Evolutionary conservation across 2,888 invertebrate species (phyloP), one percentile per base, ranked within the genome.

Genomic region (Mactromeris polynyma): DNA sequence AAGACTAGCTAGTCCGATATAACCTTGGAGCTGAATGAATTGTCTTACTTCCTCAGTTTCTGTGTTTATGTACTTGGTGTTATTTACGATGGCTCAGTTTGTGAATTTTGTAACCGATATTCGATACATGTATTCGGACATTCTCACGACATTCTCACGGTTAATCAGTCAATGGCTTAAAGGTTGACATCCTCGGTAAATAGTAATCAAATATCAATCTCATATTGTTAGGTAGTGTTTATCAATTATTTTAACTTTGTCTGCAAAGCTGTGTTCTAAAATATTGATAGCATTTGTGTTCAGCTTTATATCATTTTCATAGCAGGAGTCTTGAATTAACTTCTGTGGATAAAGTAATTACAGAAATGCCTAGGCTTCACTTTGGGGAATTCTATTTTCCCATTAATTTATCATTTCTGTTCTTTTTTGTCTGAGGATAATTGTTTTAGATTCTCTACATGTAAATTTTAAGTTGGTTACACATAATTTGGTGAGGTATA

Each of bases 261-360:
- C 26, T 26, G 58, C 26, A 1, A 26, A 64, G 26, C 58, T 64
- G 58, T 64, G 26, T 64, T 26, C 21, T 64, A n/a, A 64, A 64
- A 64, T 64, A 64, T 64, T 64, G 58, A 64, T 64, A 64, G 26
- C 4, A 26, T n/a, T 64, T 26, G 58, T 26, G 58, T 64, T 64
- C n/a, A 64, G 58, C 58, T 9, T 64, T 64, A 26, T 64, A 64
- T 26, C n/a, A 26, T 64, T 64, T 64, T 64, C 58, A 64, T 64
- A 64, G 58, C 58, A 26, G 58, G 26, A 64, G 11, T 64, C 26
- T 64, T 21, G 58, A n/a, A 64, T 64, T 64, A 64, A 64, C 58
- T 64, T 64, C 58, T 64, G 58, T 58, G 58, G 9, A 64, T 64
- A 64, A 64, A 64, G 58, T 64, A 64, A 64, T n/a, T 64, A 64